Percentiles rank a stretch among this genome's conserved stretches.
Evolutionary conservation across 2,113 vertebrate species (phyloP).

Genomic region (Caranx melampygus): DNA sequence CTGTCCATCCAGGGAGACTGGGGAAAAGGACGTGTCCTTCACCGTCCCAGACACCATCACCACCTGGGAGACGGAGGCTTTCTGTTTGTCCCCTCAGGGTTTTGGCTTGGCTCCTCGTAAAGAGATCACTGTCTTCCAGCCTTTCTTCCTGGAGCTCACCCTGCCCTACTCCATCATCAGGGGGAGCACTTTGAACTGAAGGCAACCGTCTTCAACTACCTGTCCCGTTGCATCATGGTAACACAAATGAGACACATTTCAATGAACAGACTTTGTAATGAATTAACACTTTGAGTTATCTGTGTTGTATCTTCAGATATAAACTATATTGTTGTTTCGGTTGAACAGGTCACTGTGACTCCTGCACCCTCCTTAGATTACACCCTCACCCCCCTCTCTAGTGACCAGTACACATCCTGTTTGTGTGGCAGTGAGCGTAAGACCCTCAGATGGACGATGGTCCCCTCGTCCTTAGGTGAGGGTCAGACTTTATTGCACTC

Average conservation of each 20-base stretch:
- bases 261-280: no score
- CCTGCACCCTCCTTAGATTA: constrained; percentile 77
- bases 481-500: background rate
- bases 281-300: no score
- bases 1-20: constrained; percentile 78
- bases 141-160: constrained; percentile 90
- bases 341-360: constrained; percentile 78
- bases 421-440: constrained; percentile 77
- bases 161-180: constrained; percentile 90
- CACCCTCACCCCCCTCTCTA: constrained; percentile 74
- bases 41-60: constrained; percentile 91
- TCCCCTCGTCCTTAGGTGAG: constrained; percentile 82
- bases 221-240: constrained; percentile 89
- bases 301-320: no score
- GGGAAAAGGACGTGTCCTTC: constrained; percentile 76
- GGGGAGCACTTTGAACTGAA: constrained; percentile 89
- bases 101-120: constrained; percentile 86
- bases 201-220: constrained; percentile 89
- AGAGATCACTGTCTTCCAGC: constrained; percentile 87
- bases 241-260: background rate
- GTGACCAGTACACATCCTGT: constrained; percentile 78
- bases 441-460: constrained; percentile 80
- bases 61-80: constrained; percentile 88
- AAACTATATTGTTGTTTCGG: constrained; percentile 28
- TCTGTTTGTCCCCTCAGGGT: constrained; percentile 87